phyloP scores from a whole-genome alignment of 2,888 invertebrate species.

The Imbricaverruca yamaguchii region DNA sequence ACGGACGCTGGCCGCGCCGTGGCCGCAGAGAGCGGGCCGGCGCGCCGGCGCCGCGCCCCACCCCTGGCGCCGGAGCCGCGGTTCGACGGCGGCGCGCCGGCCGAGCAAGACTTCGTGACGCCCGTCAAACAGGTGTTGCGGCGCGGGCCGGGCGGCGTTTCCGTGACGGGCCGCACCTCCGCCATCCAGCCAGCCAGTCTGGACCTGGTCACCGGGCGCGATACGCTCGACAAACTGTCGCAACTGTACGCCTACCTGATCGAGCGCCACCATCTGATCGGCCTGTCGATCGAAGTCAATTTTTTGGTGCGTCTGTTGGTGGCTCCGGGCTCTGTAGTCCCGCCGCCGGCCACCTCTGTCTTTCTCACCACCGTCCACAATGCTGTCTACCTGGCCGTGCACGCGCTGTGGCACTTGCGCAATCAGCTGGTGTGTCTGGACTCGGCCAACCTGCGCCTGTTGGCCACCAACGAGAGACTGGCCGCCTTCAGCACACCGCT shows the following conservation, averaged over 20 bases:
- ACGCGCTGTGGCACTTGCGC: slow-evolving; percentile 54
- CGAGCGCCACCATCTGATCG: slow-evolving; percentile 54
- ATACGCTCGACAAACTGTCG: slow-evolving; percentile 50
- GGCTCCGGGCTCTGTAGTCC: slow-evolving; percentile 37
- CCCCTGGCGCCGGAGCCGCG: neutral
- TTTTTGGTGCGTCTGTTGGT: slow-evolving; percentile 57
- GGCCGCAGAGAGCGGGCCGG: neutral
- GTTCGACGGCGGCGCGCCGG: neutral
- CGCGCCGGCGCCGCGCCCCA: neutral
- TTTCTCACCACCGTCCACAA: slow-evolving; percentile 47
- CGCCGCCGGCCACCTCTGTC: slow-evolving; percentile 24
- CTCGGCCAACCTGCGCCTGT: slow-evolving; percentile 55
- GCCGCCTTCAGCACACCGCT: slow-evolving; percentile 52
- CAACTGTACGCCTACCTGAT: slow-evolving; percentile 53
- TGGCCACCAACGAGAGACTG: slow-evolving; percentile 59
- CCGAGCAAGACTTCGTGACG: neutral
- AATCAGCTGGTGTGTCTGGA: slow-evolving; percentile 53
- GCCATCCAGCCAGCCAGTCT: neutral
- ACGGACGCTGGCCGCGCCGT: neutral
- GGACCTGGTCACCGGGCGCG: slow-evolving; percentile 45
- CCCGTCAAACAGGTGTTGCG: neutral
- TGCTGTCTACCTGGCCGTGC: slow-evolving; percentile 65
- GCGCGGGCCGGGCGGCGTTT: neutral
- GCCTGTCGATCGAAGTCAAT: slow-evolving; percentile 58
- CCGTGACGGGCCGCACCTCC: neutral